phyloP scores from a whole-genome alignment of 2,888 invertebrate genomes.

The Buathra laborator region DNA sequence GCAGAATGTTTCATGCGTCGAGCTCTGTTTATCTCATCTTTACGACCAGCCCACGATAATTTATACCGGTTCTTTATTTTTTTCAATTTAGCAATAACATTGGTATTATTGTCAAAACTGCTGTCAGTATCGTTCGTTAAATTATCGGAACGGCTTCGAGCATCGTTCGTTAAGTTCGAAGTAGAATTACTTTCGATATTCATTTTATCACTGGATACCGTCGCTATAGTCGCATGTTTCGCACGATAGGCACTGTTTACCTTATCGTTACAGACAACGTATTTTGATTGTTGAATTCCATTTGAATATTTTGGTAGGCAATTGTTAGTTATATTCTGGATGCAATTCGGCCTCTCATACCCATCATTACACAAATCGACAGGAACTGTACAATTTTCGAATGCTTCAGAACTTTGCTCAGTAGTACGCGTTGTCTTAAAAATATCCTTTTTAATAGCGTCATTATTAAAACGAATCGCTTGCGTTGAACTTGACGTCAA shows the following conservation, averaged over 20 bases:
- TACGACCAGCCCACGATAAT: not conserved
- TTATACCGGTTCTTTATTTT: not conserved
- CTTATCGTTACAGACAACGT: too few species aligned
- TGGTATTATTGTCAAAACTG: too few species aligned
- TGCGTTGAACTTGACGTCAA: not conserved
- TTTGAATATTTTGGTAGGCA: too few species aligned
- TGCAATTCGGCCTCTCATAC: not conserved
- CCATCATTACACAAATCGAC: not conserved
- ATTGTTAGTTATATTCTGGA: not conserved
- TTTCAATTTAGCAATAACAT: too few species aligned
- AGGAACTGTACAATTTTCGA: not conserved
- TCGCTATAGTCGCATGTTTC: not conserved
- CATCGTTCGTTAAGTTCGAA: not conserved
- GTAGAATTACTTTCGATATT: not conserved
- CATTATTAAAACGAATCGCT: not conserved
- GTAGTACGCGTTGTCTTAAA: not conserved
- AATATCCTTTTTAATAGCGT: not conserved
- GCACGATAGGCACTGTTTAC: too few species aligned
- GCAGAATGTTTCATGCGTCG: not conserved
- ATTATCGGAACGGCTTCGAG: too few species aligned
- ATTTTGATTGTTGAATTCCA: too few species aligned
- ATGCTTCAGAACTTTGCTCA: not conserved
- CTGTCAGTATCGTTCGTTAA: too few species aligned
- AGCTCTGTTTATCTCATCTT: not conserved
- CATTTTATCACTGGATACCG: not conserved